phyloP scores from a whole-genome alignment of 2,113 vertebrate species.

The Chloropsis hardwickii region DNA sequence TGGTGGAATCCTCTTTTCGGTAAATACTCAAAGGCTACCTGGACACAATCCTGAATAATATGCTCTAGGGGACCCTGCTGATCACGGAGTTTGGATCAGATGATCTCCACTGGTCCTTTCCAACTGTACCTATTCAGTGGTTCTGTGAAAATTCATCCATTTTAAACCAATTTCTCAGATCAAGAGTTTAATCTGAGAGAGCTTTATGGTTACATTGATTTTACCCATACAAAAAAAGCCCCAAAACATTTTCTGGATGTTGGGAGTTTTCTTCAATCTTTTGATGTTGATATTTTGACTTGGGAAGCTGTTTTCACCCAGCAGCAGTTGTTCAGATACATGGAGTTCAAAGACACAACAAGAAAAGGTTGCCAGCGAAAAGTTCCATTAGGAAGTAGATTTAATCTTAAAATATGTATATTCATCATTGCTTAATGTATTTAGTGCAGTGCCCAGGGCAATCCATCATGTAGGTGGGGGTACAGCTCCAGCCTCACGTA shows the following conservation, averaged over 20 bases:
- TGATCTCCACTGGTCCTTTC: neutral
- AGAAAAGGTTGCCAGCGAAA: neutral
- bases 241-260: neutral
- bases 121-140: neutral
- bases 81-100: neutral
- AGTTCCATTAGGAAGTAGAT: conserved; percentile 12
- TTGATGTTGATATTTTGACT: neutral
- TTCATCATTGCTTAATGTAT: neutral
- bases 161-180: neutral
- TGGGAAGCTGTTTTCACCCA: neutral
- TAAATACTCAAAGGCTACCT: neutral
- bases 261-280: neutral
- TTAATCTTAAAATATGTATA: conserved; percentile 11
- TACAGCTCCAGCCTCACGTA: neutral
- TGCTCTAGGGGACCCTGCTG: neutral
- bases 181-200: neutral
- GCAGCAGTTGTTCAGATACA: neutral
- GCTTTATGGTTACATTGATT: neutral
- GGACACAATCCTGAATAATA: neutral
- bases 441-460: neutral
- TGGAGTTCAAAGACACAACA: neutral
- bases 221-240: neutral
- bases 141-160: neutral
- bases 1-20: neutral
- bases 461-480: neutral